Evolutionary conservation across 1,140 invertebrate genomes (phyloP), one percentile per base, ranked within the genome.

Genomic region (Littorina saxatilis): DNA sequence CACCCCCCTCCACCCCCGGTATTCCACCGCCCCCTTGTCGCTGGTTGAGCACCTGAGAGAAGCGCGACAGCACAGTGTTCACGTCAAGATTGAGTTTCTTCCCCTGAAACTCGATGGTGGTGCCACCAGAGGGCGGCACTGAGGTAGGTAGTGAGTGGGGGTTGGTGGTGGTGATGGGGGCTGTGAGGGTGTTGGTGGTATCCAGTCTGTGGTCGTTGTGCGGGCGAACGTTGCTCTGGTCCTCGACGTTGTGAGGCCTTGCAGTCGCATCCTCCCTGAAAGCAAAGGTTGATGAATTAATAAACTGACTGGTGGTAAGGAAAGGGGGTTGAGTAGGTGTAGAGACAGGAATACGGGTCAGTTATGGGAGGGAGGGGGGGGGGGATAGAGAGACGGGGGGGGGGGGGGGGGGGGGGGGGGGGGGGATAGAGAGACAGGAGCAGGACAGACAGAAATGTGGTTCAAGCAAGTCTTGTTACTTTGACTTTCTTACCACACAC

Each of bases 61-160:
- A 90, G 50, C 85, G 87, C 9, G 77, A 85, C 43, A 89, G 81
- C 37, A 88, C 87, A 72, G 63, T 83, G 52, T 87, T 83, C 43
- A 90, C 79, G 80, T 89, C 84, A 32, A 90, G 80, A 37, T 85
- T 83, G 4, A 83, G 76, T 32, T 79, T 83, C 39, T 75, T 75
- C 11, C 63, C 83, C 32, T 72, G 63, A 27, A 80, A 77, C 73
- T 81, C 35, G 37, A 82, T 73, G 43, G 50, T 2, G 23, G 27
- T 79, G 55, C 17, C 17, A 37, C 35, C 55, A 66, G 76, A 5
- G 43, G n/a, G 29, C 4, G 35, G 4, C 20, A 35, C 3, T 11
- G 55, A 77, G 52, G 55, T 43, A 75, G 73, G 17, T 40, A 29
- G n/a, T 11, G 73, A 32, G 27, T 15, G n/a, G 23, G 73, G 40